A percentile compares a stretch with the other conserved stretches of the same genome.
phyloP scores from a whole-genome alignment of 2,113 vertebrate species.

The Leptodactylus fuscus region DNA sequence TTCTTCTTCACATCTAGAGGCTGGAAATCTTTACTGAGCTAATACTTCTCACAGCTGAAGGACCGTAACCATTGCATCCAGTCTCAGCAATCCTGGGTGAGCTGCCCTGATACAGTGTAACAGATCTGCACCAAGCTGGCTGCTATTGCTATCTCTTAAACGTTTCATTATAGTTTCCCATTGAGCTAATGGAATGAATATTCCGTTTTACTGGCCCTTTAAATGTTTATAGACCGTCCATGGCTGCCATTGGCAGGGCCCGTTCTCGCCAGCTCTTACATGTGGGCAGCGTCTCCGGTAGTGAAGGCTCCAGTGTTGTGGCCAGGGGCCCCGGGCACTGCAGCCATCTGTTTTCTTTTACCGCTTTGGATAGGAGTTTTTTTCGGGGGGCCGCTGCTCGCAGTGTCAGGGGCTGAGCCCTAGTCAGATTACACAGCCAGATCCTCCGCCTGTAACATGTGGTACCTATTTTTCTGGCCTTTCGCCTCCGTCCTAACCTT shows the following conservation, averaged over 20 bases:
- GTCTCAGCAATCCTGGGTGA: background rate
- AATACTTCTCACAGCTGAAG: background rate
- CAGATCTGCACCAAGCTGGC: too few species aligned
- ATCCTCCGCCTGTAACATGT: constrained; percentile 71
- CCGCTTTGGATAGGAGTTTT: constrained; percentile 64
- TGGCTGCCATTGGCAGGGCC: background rate
- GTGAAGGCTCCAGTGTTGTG: background rate
- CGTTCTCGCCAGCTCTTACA: background rate
- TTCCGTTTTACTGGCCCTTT: background rate
- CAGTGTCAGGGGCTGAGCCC: constrained; percentile 69
- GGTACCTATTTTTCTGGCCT: constrained; percentile 72
- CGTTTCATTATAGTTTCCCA: too few species aligned
- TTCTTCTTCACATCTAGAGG: background rate
- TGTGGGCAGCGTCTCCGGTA: background rate
- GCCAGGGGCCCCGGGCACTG: background rate
- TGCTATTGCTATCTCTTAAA: too few species aligned
- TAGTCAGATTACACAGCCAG: constrained; percentile 69
- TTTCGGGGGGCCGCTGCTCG: constrained; percentile 61
- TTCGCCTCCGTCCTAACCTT: constrained; percentile 50
- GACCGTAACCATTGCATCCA: background rate
- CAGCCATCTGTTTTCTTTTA: constrained; percentile 70
- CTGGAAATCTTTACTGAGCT: background rate
- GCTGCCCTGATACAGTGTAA: too few species aligned
- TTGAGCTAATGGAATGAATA: background rate
- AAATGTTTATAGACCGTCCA: background rate